phyloP scores from a whole-genome alignment of 2,797 vertebrate species.

The Adrianichthys oophorus region DNA sequence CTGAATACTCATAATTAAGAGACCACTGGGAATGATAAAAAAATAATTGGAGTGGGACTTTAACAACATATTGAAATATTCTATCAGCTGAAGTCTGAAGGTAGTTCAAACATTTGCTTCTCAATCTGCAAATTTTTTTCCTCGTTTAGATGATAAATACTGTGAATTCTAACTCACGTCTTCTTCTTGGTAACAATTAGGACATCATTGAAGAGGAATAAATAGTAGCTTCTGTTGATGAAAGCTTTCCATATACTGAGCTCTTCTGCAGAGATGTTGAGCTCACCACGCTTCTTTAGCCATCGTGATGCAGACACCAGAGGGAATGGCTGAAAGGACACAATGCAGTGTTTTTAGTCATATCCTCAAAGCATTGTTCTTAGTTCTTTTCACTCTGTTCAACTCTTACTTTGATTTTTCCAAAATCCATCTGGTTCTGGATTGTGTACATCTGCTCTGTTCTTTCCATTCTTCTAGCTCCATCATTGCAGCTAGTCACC shows the following conservation, averaged over 20 bases:
- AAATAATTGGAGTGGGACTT: too few species aligned
- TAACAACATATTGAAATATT: too few species aligned
- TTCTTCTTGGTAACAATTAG: constrained; percentile 94
- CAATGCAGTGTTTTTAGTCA: background rate
- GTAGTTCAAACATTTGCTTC: background rate
- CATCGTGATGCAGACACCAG: constrained; percentile 90
- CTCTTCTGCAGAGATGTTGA: constrained; percentile 82
- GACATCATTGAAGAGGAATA: constrained; percentile 93
- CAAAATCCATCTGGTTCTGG: constrained; percentile 94
- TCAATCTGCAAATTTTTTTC: background rate
- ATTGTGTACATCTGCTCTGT: constrained; percentile 95
- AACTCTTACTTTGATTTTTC: constrained; percentile 89
- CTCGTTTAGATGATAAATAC: background rate
- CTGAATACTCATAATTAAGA: too few species aligned
- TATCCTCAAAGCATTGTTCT: too few species aligned
- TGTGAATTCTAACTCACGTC: constrained; percentile 74
- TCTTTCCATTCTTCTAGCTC: constrained; percentile 91
- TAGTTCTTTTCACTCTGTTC: too few species aligned
- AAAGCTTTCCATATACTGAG: constrained; percentile 85
- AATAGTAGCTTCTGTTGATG: constrained; percentile 82
- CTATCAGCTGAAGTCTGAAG: too few species aligned
- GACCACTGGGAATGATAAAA: too few species aligned
- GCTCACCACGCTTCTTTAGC: constrained; percentile 89
- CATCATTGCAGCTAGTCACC: constrained; percentile 91
- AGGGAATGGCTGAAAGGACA: constrained; percentile 82